These are phyloP conservation scores for Mungos mungo DNA, from an alignment of 2,113 vertebrate species.

Conservation along the genomic window DNA sequence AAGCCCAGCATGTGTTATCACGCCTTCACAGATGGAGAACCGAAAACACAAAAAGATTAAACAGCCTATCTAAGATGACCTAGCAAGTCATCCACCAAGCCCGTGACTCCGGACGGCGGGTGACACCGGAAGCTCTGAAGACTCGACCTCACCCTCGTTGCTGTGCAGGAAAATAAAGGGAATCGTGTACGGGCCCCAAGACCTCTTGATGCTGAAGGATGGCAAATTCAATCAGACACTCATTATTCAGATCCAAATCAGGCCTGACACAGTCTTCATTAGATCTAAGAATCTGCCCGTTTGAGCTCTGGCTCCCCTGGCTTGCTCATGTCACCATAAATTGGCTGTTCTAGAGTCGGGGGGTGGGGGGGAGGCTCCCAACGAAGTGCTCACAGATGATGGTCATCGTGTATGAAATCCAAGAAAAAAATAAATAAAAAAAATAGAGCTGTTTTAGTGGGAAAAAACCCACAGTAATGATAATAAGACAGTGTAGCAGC, in stretches of 20 bases:
- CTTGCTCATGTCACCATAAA: not conserved
- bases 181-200: not conserved
- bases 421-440: not conserved
- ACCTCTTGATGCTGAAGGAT: not conserved
- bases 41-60: not conserved
- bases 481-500: accelerated
- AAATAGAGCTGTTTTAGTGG: not conserved
- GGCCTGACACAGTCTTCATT: slow-evolving; percentile 33
- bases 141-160: not conserved
- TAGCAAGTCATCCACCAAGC: not conserved
- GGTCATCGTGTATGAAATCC: not conserved
- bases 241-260: slow-evolving; percentile 36
- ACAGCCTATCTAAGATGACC: slow-evolving; percentile 41
- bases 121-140: not conserved
- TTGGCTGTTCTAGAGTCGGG: not conserved
- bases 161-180: not conserved
- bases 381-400: not conserved
- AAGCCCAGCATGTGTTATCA: not conserved
- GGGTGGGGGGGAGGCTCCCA: not conserved
- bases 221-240: slow-evolving; percentile 46
- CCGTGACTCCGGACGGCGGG: not conserved
- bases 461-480: not conserved
- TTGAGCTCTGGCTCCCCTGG: not conserved
- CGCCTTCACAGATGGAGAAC: not conserved
- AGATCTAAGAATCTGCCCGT: not conserved